These are phyloP conservation scores for Tragelaphus imberbis DNA, from an alignment of 2,113 vertebrate genomes.

Conservation along the genomic window DNA sequence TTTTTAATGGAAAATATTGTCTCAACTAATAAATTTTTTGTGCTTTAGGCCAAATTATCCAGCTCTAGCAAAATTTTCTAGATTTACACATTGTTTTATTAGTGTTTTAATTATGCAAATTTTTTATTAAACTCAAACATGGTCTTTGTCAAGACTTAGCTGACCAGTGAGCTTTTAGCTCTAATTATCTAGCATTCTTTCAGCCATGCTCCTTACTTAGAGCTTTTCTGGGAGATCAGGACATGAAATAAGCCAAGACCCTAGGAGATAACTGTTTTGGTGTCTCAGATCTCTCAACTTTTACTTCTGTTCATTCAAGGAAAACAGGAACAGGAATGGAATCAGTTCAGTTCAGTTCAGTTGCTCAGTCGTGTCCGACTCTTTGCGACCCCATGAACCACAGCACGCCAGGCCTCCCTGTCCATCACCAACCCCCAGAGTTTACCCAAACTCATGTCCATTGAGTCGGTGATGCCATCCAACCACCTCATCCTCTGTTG, in stretches of 20 bases:
- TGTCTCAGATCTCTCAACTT: not conserved
- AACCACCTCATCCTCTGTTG: not conserved
- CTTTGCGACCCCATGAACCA: not conserved
- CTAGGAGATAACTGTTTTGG: not conserved
- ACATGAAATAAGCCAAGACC: not conserved
- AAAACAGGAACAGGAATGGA: not conserved
- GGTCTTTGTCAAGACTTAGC: not conserved
- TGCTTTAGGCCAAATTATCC: conserved; percentile 39
- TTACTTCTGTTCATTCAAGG: not conserved
- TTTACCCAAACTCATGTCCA: not conserved
- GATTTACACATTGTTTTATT: conserved; percentile 4
- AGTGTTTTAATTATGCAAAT: conserved; percentile 22
- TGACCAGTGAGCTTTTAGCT: not conserved
- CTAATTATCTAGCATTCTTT: not conserved
- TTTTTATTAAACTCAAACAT: not conserved
- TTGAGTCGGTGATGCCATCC: not conserved
- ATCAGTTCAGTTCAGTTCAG: not conserved
- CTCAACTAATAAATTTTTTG: not conserved
- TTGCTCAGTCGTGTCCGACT: accelerated
- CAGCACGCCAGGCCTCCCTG: not conserved
- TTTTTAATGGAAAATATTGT: conserved; percentile 12
- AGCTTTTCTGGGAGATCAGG: not conserved
- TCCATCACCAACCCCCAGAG: not conserved
- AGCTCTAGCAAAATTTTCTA: not conserved
- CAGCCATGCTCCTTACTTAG: not conserved